phyloP scores from a whole-genome alignment of 1,140 invertebrate genomes.

The Zaprionus inermis region DNA sequence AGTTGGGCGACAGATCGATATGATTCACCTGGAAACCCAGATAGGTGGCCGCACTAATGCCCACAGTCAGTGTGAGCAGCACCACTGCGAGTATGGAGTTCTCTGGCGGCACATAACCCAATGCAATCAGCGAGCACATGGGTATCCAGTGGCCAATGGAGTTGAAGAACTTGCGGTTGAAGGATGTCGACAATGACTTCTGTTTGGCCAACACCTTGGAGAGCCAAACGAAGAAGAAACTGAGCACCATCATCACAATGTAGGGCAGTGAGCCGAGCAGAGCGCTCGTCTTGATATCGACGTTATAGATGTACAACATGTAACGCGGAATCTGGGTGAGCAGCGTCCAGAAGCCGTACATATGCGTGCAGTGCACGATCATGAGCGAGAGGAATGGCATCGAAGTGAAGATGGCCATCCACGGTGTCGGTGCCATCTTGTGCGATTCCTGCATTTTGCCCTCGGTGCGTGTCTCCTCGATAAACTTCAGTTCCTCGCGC shows the following conservation, averaged over 20 bases:
- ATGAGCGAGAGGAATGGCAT: slow-evolving; percentile 93
- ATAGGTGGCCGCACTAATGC: slow-evolving; percentile 91
- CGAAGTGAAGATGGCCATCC: slow-evolving; percentile 90
- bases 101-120: slow-evolving; percentile 86
- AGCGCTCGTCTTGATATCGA: slow-evolving; percentile 91
- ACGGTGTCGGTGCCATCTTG: slow-evolving; percentile 86
- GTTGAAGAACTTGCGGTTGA: slow-evolving; percentile 89
- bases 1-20: slow-evolving; percentile 91
- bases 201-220: slow-evolving; percentile 87
- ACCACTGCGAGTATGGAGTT: slow-evolving; percentile 85
- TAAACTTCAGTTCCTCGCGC: slow-evolving; percentile 87
- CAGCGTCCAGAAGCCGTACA: slow-evolving; percentile 97
- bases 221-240: slow-evolving; percentile 88
- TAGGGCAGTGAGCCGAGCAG: slow-evolving; percentile 92
- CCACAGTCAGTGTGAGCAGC: slow-evolving; percentile 89
- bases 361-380: slow-evolving; percentile 94
- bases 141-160: slow-evolving; percentile 87
- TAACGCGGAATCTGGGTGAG: slow-evolving; percentile 96
- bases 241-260: slow-evolving; percentile 88
- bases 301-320: slow-evolving; percentile 91
- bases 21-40: slow-evolving; percentile 90
- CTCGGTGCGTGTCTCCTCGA: slow-evolving; percentile 85
- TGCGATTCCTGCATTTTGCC: slow-evolving; percentile 62
- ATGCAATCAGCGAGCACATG: slow-evolving; percentile 87
- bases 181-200: slow-evolving; percentile 85